phyloP scores from a whole-genome alignment of 1,140 invertebrate species.

The Polypedilum vanderplanki region DNA sequence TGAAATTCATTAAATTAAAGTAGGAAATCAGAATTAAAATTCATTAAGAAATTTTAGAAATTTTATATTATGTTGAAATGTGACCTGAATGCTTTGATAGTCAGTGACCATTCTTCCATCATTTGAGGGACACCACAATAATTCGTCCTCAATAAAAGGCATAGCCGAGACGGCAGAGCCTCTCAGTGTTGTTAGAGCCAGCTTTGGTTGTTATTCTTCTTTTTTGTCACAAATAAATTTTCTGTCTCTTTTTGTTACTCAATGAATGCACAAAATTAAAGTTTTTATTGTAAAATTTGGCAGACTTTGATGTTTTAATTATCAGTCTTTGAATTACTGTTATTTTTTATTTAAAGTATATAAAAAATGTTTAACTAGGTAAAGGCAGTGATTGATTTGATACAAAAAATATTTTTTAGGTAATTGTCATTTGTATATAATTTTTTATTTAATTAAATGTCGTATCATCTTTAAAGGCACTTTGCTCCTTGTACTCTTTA shows the following conservation, averaged over 20 bases:
- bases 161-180: constrained; percentile 63
- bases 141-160: constrained; percentile 90
- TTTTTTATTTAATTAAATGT: not conserved
- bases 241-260: not conserved
- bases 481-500: not conserved
- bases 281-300: constrained; percentile 27
- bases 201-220: constrained; percentile 35
- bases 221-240: not conserved
- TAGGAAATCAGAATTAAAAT: not conserved
- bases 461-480: not conserved
- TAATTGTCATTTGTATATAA: not conserved
- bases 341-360: constrained; percentile 8
- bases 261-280: constrained; percentile 27
- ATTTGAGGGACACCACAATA: constrained; percentile 85
- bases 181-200: constrained; percentile 55
- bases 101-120: constrained; percentile 76
- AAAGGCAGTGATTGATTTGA: constrained; percentile 20
- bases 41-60: not conserved
- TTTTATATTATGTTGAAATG: constrained; percentile 29
- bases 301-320: not conserved
- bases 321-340: not conserved
- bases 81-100: constrained; percentile 40
- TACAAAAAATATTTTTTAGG: not conserved
- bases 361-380: not conserved
- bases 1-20: not conserved